Evolutionary conservation across 2,888 invertebrate species (phyloP).

Genomic region (Limnephilus lunatus): DNA sequence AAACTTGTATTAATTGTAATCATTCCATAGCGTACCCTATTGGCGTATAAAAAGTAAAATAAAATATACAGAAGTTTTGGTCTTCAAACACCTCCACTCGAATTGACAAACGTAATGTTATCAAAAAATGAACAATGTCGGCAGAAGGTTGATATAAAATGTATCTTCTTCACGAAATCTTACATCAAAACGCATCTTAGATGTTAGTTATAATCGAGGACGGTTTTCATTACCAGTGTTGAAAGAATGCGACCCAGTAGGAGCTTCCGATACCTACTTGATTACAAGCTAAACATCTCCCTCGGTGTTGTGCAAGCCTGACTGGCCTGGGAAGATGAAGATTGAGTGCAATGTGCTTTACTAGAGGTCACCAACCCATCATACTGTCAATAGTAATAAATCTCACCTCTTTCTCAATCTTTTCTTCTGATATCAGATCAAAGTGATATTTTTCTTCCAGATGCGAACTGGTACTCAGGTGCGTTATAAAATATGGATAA

Average conservation of each 20-base stretch:
- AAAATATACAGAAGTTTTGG: background rate
- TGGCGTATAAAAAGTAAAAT: no score
- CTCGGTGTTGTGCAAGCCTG: background rate
- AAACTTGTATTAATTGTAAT: no score
- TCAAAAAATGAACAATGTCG: background rate
- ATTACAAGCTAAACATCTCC: background rate
- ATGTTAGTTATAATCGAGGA: background rate
- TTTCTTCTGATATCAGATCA: background rate
- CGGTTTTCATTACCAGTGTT: background rate
- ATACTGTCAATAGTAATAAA: background rate
- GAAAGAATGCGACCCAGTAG: background rate
- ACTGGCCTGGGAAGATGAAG: constrained; percentile 34
- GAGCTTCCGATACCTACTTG: background rate
- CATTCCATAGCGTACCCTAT: no score
- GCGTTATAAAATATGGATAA: no score
- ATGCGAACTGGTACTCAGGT: background rate
- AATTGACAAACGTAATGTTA: background rate
- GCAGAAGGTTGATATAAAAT: background rate
- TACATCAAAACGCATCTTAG: background rate
- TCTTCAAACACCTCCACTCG: no score
- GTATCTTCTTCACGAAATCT: background rate
- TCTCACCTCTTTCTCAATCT: background rate
- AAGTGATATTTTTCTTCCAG: background rate
- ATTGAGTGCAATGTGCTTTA: constrained; percentile 57
- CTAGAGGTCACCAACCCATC: constrained; percentile 57